These are phyloP conservation scores for Xenopus laevis DNA, from an alignment of 2,113 vertebrate species.

Conservation along the genomic window DNA sequence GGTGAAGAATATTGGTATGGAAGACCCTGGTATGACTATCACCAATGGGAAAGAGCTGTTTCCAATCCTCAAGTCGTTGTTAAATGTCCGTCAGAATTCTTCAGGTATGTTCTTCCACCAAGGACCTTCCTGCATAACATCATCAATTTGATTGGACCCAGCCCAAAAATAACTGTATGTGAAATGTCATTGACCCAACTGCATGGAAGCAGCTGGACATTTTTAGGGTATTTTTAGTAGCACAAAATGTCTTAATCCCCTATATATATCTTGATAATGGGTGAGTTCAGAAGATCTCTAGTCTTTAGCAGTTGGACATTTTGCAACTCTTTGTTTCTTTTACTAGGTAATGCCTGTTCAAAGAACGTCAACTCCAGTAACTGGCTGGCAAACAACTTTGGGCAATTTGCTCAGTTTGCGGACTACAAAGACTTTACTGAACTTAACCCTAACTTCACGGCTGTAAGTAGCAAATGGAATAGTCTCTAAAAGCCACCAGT, in stretches of 20 bases:
- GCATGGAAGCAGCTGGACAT: too few relatives aligned
- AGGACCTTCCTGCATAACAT: too few relatives aligned
- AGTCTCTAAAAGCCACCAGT: too few relatives aligned
- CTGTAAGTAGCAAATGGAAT: slow-evolving; percentile 15
- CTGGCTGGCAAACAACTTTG: slow-evolving; percentile 6
- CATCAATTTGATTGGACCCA: too few relatives aligned
- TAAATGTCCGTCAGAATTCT: neutral
- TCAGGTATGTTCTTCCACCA: slow-evolving; percentile 8
- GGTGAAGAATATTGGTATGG: rapidly evolving
- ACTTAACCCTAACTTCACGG: slow-evolving; percentile 13
- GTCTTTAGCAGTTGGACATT: neutral
- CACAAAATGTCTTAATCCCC: too few relatives aligned
- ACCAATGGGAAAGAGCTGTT: neutral
- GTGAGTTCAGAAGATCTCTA: neutral
- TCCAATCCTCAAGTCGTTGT: neutral
- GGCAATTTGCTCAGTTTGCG: slow-evolving; percentile 1
- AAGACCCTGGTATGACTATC: neutral
- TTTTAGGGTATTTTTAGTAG: too few relatives aligned
- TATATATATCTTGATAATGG: neutral
- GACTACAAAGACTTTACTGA: neutral
- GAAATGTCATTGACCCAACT: too few relatives aligned
- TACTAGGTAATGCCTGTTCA: slow-evolving; percentile 17
- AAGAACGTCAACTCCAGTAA: neutral
- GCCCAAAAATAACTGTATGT: too few relatives aligned
- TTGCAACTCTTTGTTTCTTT: neutral